Percentiles rank a stretch among this genome's conserved stretches.
These are phyloP conservation scores for Pelosia muscerda DNA, from an alignment of 2,888 invertebrate genomes.

Conservation along the genomic window DNA sequence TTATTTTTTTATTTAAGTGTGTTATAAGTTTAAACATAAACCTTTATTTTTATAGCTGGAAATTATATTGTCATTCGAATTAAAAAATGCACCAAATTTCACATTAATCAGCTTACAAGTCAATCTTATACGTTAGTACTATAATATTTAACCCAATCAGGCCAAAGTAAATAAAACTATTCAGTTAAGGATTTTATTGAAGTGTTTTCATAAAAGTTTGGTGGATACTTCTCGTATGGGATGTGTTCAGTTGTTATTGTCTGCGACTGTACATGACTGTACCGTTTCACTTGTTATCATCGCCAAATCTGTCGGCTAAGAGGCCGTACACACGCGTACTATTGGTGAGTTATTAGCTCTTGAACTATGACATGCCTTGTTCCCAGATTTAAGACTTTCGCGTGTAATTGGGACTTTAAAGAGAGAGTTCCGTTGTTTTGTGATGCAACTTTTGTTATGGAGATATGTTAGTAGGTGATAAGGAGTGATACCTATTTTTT, in stretches of 20 bases:
- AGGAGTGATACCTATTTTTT: too few species aligned
- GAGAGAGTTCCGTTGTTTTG: conserved; percentile 14
- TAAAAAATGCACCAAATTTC: too few species aligned
- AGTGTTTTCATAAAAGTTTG: too few species aligned
- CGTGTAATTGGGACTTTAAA: neutral
- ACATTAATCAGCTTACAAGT: too few species aligned
- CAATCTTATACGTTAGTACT: too few species aligned
- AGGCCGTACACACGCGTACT: neutral
- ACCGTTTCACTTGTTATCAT: conserved; percentile 31
- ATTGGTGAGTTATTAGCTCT: conserved; percentile 12
- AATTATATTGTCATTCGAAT: too few species aligned
- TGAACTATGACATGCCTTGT: conserved; percentile 35
- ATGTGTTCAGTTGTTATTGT: neutral
- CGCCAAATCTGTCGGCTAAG: conserved; percentile 26
- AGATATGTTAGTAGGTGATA: neutral
- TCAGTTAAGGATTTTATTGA: too few species aligned
- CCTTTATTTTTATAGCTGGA: too few species aligned
- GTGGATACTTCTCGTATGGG: neutral
- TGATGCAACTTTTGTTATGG: neutral
- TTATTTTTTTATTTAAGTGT: too few species aligned
- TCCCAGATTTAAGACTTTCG: neutral
- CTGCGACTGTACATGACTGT: neutral
- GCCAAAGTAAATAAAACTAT: too few species aligned
- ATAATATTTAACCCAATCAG: too few species aligned
- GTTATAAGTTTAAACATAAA: too few species aligned